Evolutionary conservation across 2,888 invertebrate species (phyloP).

Genomic region (Drosophila affinis): DNA sequence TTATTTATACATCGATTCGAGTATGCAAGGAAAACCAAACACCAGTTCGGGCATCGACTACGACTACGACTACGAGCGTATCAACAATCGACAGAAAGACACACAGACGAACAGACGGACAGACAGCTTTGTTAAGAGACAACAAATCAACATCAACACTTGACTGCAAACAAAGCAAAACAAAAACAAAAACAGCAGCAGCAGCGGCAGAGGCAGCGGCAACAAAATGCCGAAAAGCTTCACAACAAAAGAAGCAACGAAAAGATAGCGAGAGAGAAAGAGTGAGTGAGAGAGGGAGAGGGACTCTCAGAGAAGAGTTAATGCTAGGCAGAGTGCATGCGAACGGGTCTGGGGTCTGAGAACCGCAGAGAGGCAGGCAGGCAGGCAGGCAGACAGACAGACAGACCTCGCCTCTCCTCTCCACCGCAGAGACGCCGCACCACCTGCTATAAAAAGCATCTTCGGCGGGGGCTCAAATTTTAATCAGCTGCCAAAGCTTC

Average conservation of each 20-base stretch:
- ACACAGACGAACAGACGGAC: conserved; percentile 41
- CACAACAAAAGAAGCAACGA: conserved; percentile 11
- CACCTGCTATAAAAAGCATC: conserved; percentile 81
- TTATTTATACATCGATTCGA: conserved; percentile 43
- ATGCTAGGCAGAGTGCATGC: not conserved
- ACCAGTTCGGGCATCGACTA: conserved; percentile 8
- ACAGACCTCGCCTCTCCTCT: too few relatives aligned
- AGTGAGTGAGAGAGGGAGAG: conserved; percentile 19
- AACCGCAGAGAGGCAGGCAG: conserved; percentile 29
- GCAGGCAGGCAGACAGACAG: too few relatives aligned
- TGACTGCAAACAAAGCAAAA: conserved; percentile 15
- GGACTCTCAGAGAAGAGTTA: not conserved
- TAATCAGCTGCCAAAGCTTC: conserved; percentile 82
- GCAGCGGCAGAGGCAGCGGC: conserved; percentile 42
- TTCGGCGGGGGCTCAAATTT: conserved; percentile 79
- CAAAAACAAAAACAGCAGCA: conserved; percentile 42
- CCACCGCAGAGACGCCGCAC: conserved; percentile 4
- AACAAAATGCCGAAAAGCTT: conserved; percentile 57
- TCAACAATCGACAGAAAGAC: conserved; percentile 55
- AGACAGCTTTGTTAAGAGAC: conserved; percentile 49
- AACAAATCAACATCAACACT: conserved; percentile 25
- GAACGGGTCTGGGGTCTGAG: conserved; percentile 50
- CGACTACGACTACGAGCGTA: not conserved
- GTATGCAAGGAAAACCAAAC: conserved; percentile 74
- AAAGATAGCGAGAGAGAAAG: conserved; percentile 6